A percentile compares a stretch with the other conserved stretches of the same genome.
Conservation (phyloP, 1,140 invertebrate species). For the Apis dorsata region DNA sequence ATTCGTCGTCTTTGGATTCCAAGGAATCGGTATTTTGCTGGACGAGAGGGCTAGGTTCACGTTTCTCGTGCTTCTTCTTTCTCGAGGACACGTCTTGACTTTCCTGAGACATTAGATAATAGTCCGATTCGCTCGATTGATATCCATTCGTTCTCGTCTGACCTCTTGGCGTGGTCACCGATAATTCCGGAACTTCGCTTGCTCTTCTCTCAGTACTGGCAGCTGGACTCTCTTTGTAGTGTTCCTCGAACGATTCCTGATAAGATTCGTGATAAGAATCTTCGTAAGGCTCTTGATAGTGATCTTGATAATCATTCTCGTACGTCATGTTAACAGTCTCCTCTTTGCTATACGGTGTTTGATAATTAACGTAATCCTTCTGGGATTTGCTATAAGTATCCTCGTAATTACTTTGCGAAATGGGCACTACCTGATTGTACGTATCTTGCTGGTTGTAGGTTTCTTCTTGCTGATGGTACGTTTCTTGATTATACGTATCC, state of each 20-base stretch:
- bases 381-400: constrained; percentile 64
- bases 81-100: constrained; percentile 67
- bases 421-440: constrained; percentile 56
- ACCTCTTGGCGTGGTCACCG: constrained; percentile 73
- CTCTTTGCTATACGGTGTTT: constrained; percentile 70
- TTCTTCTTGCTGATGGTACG: constrained; percentile 62
- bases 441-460: constrained; percentile 64
- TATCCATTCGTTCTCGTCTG: constrained; percentile 75
- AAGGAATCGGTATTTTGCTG: constrained; percentile 81
- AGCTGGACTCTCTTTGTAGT: constrained; percentile 66
- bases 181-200: constrained; percentile 75
- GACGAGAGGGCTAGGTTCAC: constrained; percentile 74
- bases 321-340: constrained; percentile 58
- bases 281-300: constrained; percentile 67
- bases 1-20: constrained; percentile 81
- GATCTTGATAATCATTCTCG: constrained; percentile 69
- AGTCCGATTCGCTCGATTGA: constrained; percentile 73
- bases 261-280: constrained; percentile 73
- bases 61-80: constrained; percentile 68
- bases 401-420: constrained; percentile 64
- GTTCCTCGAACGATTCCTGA: constrained; percentile 71
- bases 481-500: constrained; percentile 58
- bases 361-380: constrained; percentile 65
- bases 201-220: constrained; percentile 61
- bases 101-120: constrained; percentile 71